Base-by-base conservation (phyloP, 2,888 invertebrate species). In the Diloba caeruleocephala region DNA sequence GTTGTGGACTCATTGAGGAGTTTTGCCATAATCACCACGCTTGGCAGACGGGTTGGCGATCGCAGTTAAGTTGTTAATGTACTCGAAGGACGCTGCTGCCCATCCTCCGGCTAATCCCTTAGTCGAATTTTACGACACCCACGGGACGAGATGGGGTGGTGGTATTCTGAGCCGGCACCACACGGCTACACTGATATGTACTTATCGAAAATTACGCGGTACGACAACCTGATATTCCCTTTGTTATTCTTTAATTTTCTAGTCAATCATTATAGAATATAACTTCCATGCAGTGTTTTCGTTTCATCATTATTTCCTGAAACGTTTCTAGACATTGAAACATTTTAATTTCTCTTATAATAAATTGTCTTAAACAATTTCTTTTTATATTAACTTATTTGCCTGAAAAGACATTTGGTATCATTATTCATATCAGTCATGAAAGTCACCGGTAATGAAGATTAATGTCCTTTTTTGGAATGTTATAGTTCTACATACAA, bases 391-490 rank as follows among this genome's bases (percentile, higher is more conserved):
- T 48, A 48, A 39, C 55, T 58, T 55, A 45, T 62, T 65, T 54
- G 38, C 23, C n/a, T 41, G 34, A 37, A 26, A 34, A 52, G 32
- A 43, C 23, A 38, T 55, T 62, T 36, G 44, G 9, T 50, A 48
- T 54, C 63, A 63, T 70, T 50, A 54, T 23, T 70, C 63, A 69
- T 54, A 56, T 66, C 34, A 63, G 46, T 48, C 44, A 60, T 66
- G 52, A 69, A 69, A 42, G 60, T 67, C 70, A 42, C 23, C 9
- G 38, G 15, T 46, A 60, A 64, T 67, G 52, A 60, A 55, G 64
- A 70, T 64, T 50, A 49, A 69, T 66, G 29, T 25, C 12, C 15
- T 25, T 63, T 63, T 63, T 44, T 31, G 37, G 38, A 45, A 53
- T 68, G 57, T 64, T 48, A 48, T 64, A 59, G 56, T 48, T 43